Evolutionary conservation across 2,113 vertebrate genomes (phyloP).

Genomic region (Raja brachyura): DNA sequence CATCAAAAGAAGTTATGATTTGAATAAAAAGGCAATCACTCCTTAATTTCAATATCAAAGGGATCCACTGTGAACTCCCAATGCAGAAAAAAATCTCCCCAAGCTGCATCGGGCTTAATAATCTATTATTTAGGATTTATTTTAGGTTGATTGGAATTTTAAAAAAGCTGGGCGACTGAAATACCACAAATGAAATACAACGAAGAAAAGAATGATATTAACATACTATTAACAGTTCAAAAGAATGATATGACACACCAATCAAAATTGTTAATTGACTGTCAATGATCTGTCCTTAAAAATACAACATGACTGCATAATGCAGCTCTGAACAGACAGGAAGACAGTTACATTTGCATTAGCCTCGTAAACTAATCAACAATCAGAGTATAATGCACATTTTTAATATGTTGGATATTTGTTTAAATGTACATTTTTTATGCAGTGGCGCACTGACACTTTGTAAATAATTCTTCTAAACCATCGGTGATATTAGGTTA

Average conservation of each 20-base stretch:
- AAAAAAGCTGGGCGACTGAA: conserved; percentile 73
- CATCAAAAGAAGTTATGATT: conserved; percentile 71
- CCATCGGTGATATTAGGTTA: conserved; percentile 12
- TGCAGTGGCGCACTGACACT: background rate
- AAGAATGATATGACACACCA: conserved; percentile 98
- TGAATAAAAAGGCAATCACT: conserved; percentile 81
- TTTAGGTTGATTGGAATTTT: conserved; percentile 83
- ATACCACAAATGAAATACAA: conserved; percentile 76
- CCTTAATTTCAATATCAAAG: conserved; percentile 99
- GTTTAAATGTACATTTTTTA: conserved; percentile 86
- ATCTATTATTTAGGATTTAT: conserved; percentile 98
- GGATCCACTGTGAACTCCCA: conserved; percentile 73
- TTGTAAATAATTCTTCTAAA: conserved; percentile 4
- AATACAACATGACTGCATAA: conserved; percentile 97
- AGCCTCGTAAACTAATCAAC: conserved; percentile 98
- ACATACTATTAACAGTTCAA: conserved; percentile 99
- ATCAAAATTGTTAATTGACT: conserved; percentile 99
- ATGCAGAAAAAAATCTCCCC: conserved; percentile 74
- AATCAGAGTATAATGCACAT: conserved; percentile 95
- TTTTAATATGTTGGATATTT: conserved; percentile 85
- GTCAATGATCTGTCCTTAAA: conserved; percentile 95
- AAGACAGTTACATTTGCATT: conserved; percentile 99
- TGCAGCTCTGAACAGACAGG: conserved; percentile 92
- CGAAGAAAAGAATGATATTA: conserved; percentile 90
- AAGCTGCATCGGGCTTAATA: conserved; percentile 88